Conservation (phyloP, 2,888 invertebrate species). For the Brachyptera putata region DNA sequence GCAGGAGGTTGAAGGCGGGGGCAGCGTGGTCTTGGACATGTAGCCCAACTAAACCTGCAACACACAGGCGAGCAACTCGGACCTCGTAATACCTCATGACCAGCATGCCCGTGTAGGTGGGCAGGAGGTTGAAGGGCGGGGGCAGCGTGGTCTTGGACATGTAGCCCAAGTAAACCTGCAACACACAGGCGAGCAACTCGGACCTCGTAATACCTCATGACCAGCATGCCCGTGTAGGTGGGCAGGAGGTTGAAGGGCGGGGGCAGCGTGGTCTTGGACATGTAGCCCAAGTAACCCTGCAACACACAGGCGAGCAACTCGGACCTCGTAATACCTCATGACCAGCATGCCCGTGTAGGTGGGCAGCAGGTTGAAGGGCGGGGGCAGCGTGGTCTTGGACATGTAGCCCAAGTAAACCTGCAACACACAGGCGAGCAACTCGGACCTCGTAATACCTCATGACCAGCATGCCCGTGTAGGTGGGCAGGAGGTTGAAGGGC, state of each 20-base stretch:
- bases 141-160: slow-evolving; percentile 66
- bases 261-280: slow-evolving; percentile 63
- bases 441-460: no score
- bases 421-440: no score
- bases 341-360: slow-evolving; percentile 27
- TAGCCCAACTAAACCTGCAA: slow-evolving; percentile 69
- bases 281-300: slow-evolving; percentile 67
- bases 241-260: slow-evolving; percentile 69
- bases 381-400: slow-evolving; percentile 62
- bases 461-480: slow-evolving; percentile 31
- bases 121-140: slow-evolving; percentile 67
- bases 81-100: no score
- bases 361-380: slow-evolving; percentile 68
- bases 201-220: no score
- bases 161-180: slow-evolving; percentile 67
- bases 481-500: slow-evolving; percentile 65
- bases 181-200: no score
- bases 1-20: slow-evolving; percentile 70
- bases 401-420: slow-evolving; percentile 70
- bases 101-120: slow-evolving; percentile 38
- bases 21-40: slow-evolving; percentile 63
- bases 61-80: no score
- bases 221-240: slow-evolving; percentile 25
- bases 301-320: no score
- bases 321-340: no score